These are phyloP conservation scores for Stichopus horrens DNA, from an alignment of 53 echinoderm and acorn worm species.

Conservation along the genomic window DNA sequence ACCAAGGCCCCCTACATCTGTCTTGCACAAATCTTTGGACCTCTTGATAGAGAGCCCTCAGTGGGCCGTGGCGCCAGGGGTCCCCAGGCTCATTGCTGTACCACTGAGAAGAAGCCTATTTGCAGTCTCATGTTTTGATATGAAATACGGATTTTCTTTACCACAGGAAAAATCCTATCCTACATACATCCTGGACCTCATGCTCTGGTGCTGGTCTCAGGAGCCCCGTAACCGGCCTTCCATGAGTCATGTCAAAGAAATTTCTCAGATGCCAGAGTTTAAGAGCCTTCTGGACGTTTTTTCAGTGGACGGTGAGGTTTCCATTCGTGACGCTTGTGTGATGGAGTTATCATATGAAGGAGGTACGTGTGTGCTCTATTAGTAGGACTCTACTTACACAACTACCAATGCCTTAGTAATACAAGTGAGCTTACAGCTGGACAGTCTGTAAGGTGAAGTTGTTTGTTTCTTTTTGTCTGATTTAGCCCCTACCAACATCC, in stretches of 20 bases:
- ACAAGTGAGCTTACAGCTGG: too few relatives aligned
- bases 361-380: constrained; percentile 14
- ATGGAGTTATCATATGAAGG: constrained; percentile 37
- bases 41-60: too few relatives aligned
- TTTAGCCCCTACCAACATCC: constrained; percentile 48
- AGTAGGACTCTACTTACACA: not conserved
- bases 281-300: constrained; percentile 79
- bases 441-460: not conserved
- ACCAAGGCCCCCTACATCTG: too few relatives aligned
- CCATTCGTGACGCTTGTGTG: constrained; percentile 64
- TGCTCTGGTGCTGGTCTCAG: constrained; percentile 96
- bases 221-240: constrained; percentile 79
- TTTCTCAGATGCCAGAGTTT: constrained; percentile 80
- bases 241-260: constrained; percentile 75
- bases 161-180: constrained; percentile 88
- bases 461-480: not conserved
- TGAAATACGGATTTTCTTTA: not conserved
- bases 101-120: too few relatives aligned
- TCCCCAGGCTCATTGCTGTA: too few relatives aligned
- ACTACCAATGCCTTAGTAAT: too few relatives aligned
- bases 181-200: constrained; percentile 88
- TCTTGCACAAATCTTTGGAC: too few relatives aligned
- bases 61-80: too few relatives aligned
- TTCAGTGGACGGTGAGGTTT: constrained; percentile 69
- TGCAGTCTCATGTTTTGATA: too few relatives aligned